Base-by-base conservation (phyloP, 1,140 invertebrate genomes). In the Diorhabda carinulata region DNA sequence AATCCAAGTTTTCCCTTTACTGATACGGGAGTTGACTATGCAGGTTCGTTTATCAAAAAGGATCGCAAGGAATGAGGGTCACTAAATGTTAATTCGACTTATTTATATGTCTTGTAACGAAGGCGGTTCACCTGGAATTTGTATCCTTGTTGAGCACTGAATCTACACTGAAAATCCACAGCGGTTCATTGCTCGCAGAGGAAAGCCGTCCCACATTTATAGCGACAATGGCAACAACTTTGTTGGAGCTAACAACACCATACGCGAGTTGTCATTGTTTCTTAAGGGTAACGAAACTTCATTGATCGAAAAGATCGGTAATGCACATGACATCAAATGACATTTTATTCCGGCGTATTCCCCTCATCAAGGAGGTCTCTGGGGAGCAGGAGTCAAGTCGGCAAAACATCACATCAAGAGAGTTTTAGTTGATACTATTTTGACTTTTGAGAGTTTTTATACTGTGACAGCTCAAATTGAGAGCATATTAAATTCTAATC, bases 91-190 rank as follows among this genome's bases (percentile, higher is more conserved):
- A 79, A 58, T 73, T 80, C 3, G 78, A 73, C 4, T 9, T 85
- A 5, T 83, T 83, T 63, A 78, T 80, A 0, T 82, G 82, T 64
- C 58, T 73, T 57, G 76, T 65, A 58, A 80, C 77, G 4, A 73
- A 82, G 65, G 83, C 82, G 0, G 73, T 85, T 2, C 83, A 86
- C 67, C 40, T 85, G 2, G 83, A 85, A 67, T n/a, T 82, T 0
- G 80, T 76, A 0, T 71, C 73, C 7, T 75, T 73, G 3, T 64
- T 84, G 3, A 68, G 75, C 2, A 81, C 81, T 0, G 76, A 81
- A 43, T 74, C 74, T 0, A 83, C 82, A 64, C 60, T 10, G 73
- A 74, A 47, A 74, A 77, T 40, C 62, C 84, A 2, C 61, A 78
- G 10, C 58, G 82, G 52, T 82, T 85, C 70, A 76, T 84, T n/a